Percentiles rank a stretch among this genome's conserved stretches.
Evolutionary conservation across 2,888 invertebrate species (phyloP).

Genomic region (Nezara viridula): DNA sequence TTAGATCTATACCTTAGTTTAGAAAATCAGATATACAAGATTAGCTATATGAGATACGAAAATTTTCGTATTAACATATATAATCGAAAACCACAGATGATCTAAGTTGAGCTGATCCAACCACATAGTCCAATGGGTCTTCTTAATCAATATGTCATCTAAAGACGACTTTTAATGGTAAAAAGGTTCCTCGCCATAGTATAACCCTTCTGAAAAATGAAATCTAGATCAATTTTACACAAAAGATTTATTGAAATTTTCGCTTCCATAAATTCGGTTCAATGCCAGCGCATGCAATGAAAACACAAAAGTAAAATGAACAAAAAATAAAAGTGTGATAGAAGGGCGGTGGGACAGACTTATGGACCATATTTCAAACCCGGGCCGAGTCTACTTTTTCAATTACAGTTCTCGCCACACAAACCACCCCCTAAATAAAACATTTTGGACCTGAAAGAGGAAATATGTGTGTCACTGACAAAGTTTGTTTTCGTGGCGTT

Average conservation of each 20-base stretch:
- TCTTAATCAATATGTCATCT: too few relatives aligned
- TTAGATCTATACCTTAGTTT: too few relatives aligned
- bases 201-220: background rate
- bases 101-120: too few relatives aligned
- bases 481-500: background rate
- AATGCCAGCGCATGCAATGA: background rate
- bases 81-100: too few relatives aligned
- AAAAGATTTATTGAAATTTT: background rate
- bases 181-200: too few relatives aligned
- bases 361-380: slow-evolving; percentile 34
- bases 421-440: background rate
- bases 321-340: background rate
- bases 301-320: slow-evolving; percentile 3
- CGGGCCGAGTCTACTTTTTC: background rate
- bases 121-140: too few relatives aligned
- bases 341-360: background rate
- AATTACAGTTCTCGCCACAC: background rate
- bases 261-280: background rate
- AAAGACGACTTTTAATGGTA: too few relatives aligned
- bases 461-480: slow-evolving; percentile 7
- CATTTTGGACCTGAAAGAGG: background rate
- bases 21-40: too few relatives aligned
- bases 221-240: background rate
- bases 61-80: too few relatives aligned
- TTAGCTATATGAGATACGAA: too few relatives aligned